A percentile compares a stretch with the other conserved stretches of the same genome.
These are phyloP conservation scores for Adrianichthys oophorus DNA, from an alignment of 2,797 vertebrate species.

Conservation along the genomic window DNA sequence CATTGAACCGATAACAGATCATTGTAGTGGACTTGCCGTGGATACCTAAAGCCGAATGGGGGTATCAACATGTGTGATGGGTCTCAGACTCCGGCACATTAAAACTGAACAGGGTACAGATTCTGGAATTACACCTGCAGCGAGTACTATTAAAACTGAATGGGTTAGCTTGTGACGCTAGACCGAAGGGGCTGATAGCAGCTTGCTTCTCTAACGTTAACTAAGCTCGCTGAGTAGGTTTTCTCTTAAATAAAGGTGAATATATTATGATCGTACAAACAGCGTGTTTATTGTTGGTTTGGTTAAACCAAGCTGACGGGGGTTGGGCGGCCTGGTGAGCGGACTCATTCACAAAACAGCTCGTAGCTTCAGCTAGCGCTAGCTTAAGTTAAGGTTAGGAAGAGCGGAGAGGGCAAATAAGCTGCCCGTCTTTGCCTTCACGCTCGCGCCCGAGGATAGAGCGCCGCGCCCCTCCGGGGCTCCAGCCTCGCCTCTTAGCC, in stretches of 20 bases:
- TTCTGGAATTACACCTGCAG: conserved; percentile 18
- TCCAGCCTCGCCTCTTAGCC: conserved; percentile 42
- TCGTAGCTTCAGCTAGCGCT: conserved; percentile 58
- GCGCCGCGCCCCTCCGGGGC: conserved; percentile 74
- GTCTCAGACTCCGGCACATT: no score
- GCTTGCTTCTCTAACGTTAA: conserved; percentile 41
- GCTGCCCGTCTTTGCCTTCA: conserved; percentile 45
- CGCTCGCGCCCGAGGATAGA: conserved; percentile 40
- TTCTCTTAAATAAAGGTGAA: not conserved
- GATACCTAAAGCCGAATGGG: not conserved
- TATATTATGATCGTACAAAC: not conserved
- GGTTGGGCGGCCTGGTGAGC: conserved; percentile 32
- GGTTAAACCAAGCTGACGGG: not conserved
- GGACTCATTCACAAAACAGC: conserved; percentile 47
- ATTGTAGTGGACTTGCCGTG: no score
- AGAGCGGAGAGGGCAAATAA: conserved; percentile 34
- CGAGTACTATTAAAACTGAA: conserved; percentile 21
- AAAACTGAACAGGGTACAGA: not conserved
- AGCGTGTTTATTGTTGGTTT: no score
- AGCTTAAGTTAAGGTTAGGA: conserved; percentile 56
- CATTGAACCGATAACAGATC: no score
- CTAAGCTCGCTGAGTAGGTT: conserved; percentile 10
- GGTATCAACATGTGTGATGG: no score
- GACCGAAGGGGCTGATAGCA: conserved; percentile 13
- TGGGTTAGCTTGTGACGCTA: conserved; percentile 29